phyloP scores from a whole-genome alignment of 2,113 vertebrate species.

The Chauna torquata region DNA sequence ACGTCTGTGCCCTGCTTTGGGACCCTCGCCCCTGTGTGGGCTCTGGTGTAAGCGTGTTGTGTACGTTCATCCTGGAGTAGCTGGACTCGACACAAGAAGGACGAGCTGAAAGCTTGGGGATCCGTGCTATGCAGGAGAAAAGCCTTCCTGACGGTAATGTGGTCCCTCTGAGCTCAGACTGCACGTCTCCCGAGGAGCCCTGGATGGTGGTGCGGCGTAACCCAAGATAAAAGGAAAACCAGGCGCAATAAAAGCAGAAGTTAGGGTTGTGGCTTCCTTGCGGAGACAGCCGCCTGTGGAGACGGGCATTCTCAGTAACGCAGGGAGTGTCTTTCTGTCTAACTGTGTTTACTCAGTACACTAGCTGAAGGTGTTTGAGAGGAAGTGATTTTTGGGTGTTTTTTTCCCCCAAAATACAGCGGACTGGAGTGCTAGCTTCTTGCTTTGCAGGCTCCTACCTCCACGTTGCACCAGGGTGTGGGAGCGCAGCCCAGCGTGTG shows the following conservation, averaged over 20 bases:
- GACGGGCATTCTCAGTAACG: neutral
- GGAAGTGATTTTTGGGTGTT: neutral
- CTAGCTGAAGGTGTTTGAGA: neutral
- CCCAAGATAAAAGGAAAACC: neutral
- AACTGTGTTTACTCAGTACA: neutral
- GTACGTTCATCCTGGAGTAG: rapidly evolving
- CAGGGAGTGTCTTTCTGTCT: neutral
- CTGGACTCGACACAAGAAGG: neutral
- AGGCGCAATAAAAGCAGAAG: neutral
- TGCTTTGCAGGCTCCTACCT: neutral
- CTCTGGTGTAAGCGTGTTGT: neutral
- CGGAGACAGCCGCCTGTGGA: neutral
- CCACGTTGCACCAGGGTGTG: rapidly evolving
- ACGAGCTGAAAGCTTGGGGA: neutral
- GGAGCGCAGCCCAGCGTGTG: rapidly evolving
- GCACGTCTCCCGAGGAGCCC: neutral
- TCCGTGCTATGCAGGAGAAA: neutral
- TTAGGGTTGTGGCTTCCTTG: neutral
- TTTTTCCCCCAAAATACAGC: neutral
- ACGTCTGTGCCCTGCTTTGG: neutral
- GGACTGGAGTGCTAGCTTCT: neutral
- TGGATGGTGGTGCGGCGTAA: neutral
- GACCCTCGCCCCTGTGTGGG: neutral
- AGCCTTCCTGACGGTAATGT: neutral
- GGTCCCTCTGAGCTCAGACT: neutral